Percentiles rank a stretch among this genome's conserved stretches.
These are phyloP conservation scores for Dendrocincla tyrannina DNA, from an alignment of 2,797 vertebrate genomes.

Conservation along the genomic window DNA sequence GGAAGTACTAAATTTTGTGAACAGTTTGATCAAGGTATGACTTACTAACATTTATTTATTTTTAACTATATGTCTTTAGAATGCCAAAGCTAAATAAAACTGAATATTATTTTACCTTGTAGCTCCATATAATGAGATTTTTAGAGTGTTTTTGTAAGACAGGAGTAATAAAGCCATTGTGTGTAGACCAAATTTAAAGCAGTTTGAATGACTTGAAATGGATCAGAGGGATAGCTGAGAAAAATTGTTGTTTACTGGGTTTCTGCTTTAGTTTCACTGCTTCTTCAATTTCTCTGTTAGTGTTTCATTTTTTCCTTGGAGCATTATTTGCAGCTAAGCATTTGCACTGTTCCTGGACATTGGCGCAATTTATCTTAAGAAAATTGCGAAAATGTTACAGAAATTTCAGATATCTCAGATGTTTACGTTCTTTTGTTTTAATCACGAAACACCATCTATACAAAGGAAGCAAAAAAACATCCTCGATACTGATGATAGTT, in stretches of 20 bases:
- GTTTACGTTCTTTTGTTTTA: neutral
- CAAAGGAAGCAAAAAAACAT: neutral
- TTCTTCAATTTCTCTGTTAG: neutral
- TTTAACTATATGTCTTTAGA: neutral
- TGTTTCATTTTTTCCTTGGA: neutral
- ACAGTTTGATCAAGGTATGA: conserved; percentile 84
- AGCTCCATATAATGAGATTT: neutral
- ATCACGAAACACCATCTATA: neutral
- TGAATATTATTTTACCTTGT: neutral
- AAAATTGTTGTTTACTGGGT: accelerated
- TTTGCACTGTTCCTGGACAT: neutral
- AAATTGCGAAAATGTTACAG: neutral
- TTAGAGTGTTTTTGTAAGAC: neutral
- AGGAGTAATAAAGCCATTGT: neutral
- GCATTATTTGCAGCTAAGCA: neutral
- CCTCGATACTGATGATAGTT: neutral
- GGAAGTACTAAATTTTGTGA: conserved; percentile 85
- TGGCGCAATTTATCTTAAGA: neutral
- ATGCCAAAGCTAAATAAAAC: neutral
- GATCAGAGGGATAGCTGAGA: neutral
- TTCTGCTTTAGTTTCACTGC: neutral
- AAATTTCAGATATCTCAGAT: neutral
- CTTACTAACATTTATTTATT: neutral
- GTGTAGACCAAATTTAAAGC: neutral
- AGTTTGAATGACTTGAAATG: neutral